Evolutionary conservation across 2,888 invertebrate species (phyloP), one percentile per base, ranked within the genome.

Genomic region (Agonum fuliginosum): DNA sequence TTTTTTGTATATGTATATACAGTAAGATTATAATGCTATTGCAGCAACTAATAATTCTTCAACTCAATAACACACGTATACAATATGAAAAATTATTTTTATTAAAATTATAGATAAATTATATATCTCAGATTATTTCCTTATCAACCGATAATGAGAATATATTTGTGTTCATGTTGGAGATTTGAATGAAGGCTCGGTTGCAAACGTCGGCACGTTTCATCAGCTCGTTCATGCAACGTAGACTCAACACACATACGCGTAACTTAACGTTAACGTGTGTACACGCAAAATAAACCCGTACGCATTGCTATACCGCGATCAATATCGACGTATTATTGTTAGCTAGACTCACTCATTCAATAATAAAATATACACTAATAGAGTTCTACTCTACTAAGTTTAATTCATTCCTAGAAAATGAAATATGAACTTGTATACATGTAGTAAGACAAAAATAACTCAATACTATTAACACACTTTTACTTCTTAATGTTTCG

Each of bases 221-320:
- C 27, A 62, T 62, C 58, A 62, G 14, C 17, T 17, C 12, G 46
- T 46, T 46, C 46, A 3, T 12, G 46, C 46, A 46, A 12, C 30
- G 30, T 62, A 62, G 58, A 62, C 58, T 12, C 58, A 62, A 62
- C 58, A 62, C 17, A 27, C 27, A 6, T 6, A 30, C 30, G 12
- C 17, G 58, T 14, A 17, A 30, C 19, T 46, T 17, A 46, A 17
- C 58, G 58, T 30, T 30, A n/a, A 62, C 30, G 58, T 62, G 58
- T 20, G 58, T 62, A 30, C 19, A 62, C 58, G 58, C 58, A 17
- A 62, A 62, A 62, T 62, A 62, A 54, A 54, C 54, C 20, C n/a
- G n/a, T 4, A 34, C n/a, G n/a, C n/a, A n/a, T n/a, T n/a, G n/a
- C n/a, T n/a, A n/a, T n/a, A n/a, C n/a, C n/a, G n/a, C n/a, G 51